Evolutionary conservation across 2,888 invertebrate species (phyloP).

Genomic region (Sarcophaga subvicina): DNA sequence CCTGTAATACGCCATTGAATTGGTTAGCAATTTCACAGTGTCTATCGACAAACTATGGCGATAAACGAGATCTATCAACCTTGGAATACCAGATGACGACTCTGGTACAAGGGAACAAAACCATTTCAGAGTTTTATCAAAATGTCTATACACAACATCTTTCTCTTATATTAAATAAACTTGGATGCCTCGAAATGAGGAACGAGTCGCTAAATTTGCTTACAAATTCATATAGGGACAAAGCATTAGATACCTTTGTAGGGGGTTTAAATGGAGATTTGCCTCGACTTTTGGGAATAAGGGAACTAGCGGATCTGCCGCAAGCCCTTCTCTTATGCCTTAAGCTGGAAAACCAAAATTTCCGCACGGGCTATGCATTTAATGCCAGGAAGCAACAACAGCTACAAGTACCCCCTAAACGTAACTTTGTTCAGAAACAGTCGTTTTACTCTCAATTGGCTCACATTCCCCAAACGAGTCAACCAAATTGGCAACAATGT

Average conservation of each 20-base stretch:
- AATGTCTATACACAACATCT: slow-evolving; percentile 3
- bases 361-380: slow-evolving; percentile 33
- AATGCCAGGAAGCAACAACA: slow-evolving; percentile 15
- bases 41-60: slow-evolving; percentile 26
- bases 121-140: slow-evolving; percentile 66
- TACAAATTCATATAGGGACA: slow-evolving; percentile 65
- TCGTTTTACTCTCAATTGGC: slow-evolving; percentile 53
- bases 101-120: slow-evolving; percentile 21
- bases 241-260: slow-evolving; percentile 70
- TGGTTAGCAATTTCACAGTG: slow-evolving; percentile 36
- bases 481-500: slow-evolving; percentile 31
- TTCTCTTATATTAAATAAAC: slow-evolving; percentile 64
- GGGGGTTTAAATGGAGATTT: slow-evolving; percentile 67
- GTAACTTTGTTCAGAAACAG: slow-evolving; percentile 21
- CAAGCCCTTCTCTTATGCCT: slow-evolving; percentile 56
- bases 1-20: slow-evolving; percentile 53
- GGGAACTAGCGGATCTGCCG: slow-evolving; percentile 62
- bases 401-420: slow-evolving; percentile 31
- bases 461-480: slow-evolving; percentile 31
- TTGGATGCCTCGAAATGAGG: slow-evolving; percentile 65
- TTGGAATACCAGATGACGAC: slow-evolving; percentile 31
- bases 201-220: slow-evolving; percentile 58
- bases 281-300: slow-evolving; percentile 33
- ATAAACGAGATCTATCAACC: slow-evolving; percentile 39
- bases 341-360: slow-evolving; percentile 42